A percentile compares a stretch with the other conserved stretches of the same genome.
These are phyloP conservation scores for Macaria notata DNA, from an alignment of 2,888 invertebrate genomes.

Conservation along the genomic window DNA sequence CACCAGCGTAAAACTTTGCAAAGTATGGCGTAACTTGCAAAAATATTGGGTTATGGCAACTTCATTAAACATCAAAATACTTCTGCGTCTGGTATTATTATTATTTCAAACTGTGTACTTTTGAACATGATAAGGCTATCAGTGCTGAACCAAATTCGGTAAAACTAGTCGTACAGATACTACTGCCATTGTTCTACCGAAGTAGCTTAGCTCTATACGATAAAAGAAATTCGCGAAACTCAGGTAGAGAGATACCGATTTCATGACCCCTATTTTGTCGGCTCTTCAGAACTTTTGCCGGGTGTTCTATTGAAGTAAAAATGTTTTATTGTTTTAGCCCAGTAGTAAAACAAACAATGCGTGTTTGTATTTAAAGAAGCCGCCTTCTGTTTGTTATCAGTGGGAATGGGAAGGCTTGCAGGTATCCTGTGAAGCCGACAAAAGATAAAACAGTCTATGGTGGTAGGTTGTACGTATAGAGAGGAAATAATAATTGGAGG, in stretches of 20 bases:
- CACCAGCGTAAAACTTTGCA: too few relatives aligned
- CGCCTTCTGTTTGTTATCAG: slow-evolving; percentile 51
- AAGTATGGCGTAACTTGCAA: too few relatives aligned
- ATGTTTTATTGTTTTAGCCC: slow-evolving; percentile 67
- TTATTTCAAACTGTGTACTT: too few relatives aligned
- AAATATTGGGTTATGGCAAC: too few relatives aligned
- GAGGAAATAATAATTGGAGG: too few relatives aligned
- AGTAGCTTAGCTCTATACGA: slow-evolving; percentile 9
- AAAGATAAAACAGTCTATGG: slow-evolving; percentile 12
- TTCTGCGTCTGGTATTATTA: too few relatives aligned
- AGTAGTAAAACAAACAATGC: slow-evolving; percentile 52
- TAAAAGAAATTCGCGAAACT: slow-evolving; percentile 51
- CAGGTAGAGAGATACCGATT: slow-evolving; percentile 52
- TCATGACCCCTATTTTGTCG: slow-evolving; percentile 41
- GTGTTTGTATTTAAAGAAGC: slow-evolving; percentile 58
- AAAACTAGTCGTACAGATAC: neutral
- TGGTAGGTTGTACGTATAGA: too few relatives aligned
- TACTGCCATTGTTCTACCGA: neutral
- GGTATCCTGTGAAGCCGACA: slow-evolving; percentile 31
- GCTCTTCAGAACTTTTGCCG: slow-evolving; percentile 31
- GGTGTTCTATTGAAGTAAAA: slow-evolving; percentile 42
- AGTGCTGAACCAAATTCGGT: too few relatives aligned
- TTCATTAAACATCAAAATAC: too few relatives aligned
- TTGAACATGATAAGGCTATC: too few relatives aligned
- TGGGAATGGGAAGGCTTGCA: slow-evolving; percentile 17